Conservation (phyloP, 92 coral and sea anemone genomes). For the Ricordea florida region DNA sequence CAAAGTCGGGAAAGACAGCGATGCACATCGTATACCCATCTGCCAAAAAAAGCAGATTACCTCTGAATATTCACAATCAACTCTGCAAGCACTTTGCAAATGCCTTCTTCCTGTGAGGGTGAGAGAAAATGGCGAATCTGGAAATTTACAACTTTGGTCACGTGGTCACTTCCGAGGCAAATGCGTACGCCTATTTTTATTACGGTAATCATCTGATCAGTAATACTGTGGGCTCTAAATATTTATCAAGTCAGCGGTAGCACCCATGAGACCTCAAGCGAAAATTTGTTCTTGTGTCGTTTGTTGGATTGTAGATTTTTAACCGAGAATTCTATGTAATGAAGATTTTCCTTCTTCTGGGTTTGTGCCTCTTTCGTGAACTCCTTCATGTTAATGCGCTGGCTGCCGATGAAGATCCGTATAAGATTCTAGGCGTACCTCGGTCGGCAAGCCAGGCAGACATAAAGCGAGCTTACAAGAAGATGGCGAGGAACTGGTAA, state of each 20-base stretch:
- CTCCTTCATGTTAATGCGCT: background rate
- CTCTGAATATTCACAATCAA: background rate
- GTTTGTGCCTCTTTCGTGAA: background rate
- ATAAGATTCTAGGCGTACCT: constrained; percentile 79
- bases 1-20: background rate
- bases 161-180: constrained; percentile 88
- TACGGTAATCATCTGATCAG: constrained; percentile 25
- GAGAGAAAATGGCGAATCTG: constrained; percentile 92
- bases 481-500: constrained; percentile 95
- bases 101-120: constrained; percentile 43
- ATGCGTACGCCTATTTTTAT: constrained; percentile 31
- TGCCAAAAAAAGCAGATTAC: background rate
- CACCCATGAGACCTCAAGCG: no score
- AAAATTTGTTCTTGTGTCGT: no score
- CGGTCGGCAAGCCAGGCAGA: constrained; percentile 80
- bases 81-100: constrained; percentile 48
- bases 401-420: constrained; percentile 77
- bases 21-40: background rate
- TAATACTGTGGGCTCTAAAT: background rate
- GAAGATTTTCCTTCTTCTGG: background rate
- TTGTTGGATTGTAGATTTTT: no score
- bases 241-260: constrained; percentile 58
- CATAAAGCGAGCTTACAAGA: constrained; percentile 89
- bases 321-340: background rate
- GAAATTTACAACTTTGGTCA: constrained; percentile 79